phyloP scores from a whole-genome alignment of 2,797 vertebrate genomes.

The Sarcoramphus papa region DNA sequence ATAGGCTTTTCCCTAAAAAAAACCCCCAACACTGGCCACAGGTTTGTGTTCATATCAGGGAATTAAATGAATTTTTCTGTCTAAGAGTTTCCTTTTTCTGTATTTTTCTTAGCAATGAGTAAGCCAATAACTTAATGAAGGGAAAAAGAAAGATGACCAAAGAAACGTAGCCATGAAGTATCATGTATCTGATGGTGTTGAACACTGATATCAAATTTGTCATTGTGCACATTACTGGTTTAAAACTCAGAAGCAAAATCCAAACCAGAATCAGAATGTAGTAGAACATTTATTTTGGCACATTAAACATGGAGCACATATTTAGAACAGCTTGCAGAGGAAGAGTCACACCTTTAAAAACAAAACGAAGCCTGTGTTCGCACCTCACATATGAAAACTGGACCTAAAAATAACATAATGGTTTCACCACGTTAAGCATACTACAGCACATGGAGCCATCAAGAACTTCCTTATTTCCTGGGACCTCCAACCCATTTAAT shows the following conservation, averaged over 20 bases:
- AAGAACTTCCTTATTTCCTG: neutral
- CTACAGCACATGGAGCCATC: neutral
- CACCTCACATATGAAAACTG: constrained; percentile 23
- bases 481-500: neutral
- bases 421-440: neutral
- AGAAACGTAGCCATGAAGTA: neutral
- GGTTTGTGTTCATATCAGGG: neutral
- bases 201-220: neutral
- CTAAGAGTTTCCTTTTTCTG: neutral
- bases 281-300: constrained; percentile 51
- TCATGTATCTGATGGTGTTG: neutral
- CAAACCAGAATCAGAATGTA: neutral
- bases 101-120: neutral
- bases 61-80: neutral
- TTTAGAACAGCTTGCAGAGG: constrained; percentile 20
- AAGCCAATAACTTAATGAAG: neutral
- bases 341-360: constrained; percentile 48
- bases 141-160: neutral
- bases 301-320: neutral
- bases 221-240: neutral
- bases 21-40: neutral
- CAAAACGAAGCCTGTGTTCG: neutral
- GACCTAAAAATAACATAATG: constrained; percentile 8
- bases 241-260: neutral
- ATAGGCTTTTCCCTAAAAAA: neutral